A percentile compares a stretch with the other conserved stretches of the same genome.
phyloP scores from a whole-genome alignment of 2,113 vertebrate species.

The Hippocampus abdominalis region DNA sequence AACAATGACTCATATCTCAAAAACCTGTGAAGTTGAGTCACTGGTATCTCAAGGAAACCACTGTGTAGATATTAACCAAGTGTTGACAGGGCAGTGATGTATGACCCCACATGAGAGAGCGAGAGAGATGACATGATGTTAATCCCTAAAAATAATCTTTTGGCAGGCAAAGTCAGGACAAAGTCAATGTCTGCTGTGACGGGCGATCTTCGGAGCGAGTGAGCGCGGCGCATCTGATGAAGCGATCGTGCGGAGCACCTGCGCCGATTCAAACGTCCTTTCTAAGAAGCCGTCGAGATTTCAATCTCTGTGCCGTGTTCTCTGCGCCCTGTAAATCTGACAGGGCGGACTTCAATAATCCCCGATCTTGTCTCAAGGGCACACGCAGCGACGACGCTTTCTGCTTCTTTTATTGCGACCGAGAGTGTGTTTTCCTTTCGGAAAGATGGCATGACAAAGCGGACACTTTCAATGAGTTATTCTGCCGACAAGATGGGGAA shows the following conservation, averaged over 20 bases:
- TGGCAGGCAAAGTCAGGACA: constrained; percentile 32
- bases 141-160: constrained; percentile 25
- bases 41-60: no score
- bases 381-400: constrained; percentile 7
- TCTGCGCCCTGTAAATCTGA: constrained; percentile 43
- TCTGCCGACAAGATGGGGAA: background rate
- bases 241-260: constrained; percentile 47
- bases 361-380: constrained; percentile 50
- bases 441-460: constrained; percentile 21
- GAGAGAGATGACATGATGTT: constrained; percentile 5
- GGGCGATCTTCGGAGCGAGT: constrained; percentile 33
- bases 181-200: constrained; percentile 23
- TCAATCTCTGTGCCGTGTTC: constrained; percentile 37
- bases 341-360: constrained; percentile 40
- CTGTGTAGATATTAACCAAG: background rate
- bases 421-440: constrained; percentile 36
- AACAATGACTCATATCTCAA: background rate
- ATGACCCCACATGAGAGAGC: background rate
- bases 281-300: constrained; percentile 33
- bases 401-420: constrained; percentile 40
- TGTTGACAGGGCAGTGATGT: background rate
- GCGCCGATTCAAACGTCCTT: constrained; percentile 54
- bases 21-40: background rate
- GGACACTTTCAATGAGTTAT: background rate
- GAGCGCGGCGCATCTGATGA: constrained; percentile 52